Base-by-base conservation (phyloP, 2,888 invertebrate species). In the Bugulina stolonifera region DNA sequence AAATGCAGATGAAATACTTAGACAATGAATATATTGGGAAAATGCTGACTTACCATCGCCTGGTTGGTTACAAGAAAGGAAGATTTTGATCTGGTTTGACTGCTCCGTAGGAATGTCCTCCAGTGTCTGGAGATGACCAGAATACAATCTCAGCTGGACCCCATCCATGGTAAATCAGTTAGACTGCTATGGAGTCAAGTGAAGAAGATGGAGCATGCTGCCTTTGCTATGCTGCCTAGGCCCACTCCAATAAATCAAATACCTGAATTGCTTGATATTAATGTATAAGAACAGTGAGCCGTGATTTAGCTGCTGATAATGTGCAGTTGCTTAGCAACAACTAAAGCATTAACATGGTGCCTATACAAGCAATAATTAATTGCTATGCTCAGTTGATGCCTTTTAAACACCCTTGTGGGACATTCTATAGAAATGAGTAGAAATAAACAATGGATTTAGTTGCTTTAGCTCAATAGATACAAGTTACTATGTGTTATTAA, bases 1-100 rank as follows among this genome's bases (percentile, higher is more conserved):
- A n/a, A 57, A 3, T 57, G 57, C 5, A n/a, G 14, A 57, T n/a
- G 5, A 57, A 57, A 57, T 3, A n/a, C 57, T 57, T n/a, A n/a
- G 14, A 5, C 57, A 52, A 52, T 14, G 10, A 10, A 52, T 52
- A 52, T 14, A 52, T 14, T 22, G 22, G 22, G 22, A 52, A 10
- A 14, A 52, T 52, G 57, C 5, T n/a, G 5, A 64, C 64, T 64
- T n/a, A 64, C 64, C 64, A 32, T 64, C 64, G 2, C 64, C 64
- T 25, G 64, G 64, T 14, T 14, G 34, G n/a, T 64, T 64, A 32
- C 64, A 64, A 32, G 29, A 29, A 14, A 64, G 64, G n/a, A 64
- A 64, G 25, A 64, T 32, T 64, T 64, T 64, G 64, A 64, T 32
- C 64, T 64, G 64, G 32, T 64, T 64, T 2, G 64, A 64, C 64